phyloP scores from a whole-genome alignment of 2,113 vertebrate species.

The Mormyrus lacerda region DNA sequence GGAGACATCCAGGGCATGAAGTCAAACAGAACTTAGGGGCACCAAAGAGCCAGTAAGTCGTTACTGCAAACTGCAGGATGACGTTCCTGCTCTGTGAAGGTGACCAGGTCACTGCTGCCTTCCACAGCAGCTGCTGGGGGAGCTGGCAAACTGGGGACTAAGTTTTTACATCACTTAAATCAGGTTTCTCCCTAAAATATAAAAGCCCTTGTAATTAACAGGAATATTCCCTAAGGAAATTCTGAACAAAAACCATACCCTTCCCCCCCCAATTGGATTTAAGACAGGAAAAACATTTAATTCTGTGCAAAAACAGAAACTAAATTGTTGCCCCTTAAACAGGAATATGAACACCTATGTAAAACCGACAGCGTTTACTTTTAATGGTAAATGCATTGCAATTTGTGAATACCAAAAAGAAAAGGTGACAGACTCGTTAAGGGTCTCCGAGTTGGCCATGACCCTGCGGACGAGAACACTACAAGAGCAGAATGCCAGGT shows the following conservation, averaged over 20 bases:
- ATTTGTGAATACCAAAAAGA: background rate
- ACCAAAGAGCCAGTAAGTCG: background rate
- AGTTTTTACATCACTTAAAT: background rate
- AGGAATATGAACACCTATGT: background rate
- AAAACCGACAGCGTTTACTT: background rate
- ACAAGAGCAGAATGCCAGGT: too few species aligned
- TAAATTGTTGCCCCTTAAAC: background rate
- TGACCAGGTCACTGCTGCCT: background rate
- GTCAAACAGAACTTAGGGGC: background rate
- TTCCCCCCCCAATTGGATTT: background rate
- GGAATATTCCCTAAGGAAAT: background rate
- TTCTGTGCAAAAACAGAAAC: background rate
- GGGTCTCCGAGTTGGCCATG: background rate
- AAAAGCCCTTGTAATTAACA: background rate
- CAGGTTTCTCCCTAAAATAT: background rate
- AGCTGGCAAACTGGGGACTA: background rate
- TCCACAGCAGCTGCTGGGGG: background rate
- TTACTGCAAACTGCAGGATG: background rate
- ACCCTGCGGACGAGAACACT: background rate
- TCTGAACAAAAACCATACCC: background rate
- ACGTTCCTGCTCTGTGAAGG: background rate
- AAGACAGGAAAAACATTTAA: background rate
- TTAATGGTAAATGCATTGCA: background rate
- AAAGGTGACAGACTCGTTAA: background rate
- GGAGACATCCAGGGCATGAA: constrained; percentile 18